Base-by-base conservation (phyloP, 2,797 vertebrate species). In the Cryptoprocta ferox region DNA sequence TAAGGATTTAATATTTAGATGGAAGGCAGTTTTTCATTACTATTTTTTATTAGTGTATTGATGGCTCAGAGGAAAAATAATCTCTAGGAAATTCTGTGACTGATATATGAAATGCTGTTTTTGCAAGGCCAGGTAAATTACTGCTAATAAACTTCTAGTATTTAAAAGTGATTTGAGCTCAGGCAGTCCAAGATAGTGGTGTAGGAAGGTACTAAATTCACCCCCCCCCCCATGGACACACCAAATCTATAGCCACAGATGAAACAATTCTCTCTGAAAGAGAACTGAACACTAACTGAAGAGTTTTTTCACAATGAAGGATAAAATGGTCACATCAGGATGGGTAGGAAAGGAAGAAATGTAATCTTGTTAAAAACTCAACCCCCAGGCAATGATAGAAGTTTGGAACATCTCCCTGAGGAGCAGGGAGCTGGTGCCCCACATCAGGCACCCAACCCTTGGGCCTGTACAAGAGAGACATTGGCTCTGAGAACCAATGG, bases 1-100 rank as follows among this genome's bases (percentile, higher is more conserved):
- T 66, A 94, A 48, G n/a, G 28, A 95, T 88, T 95, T 96, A 96
- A 89, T 65, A 95, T 94, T 97, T 76, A 97, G 39, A 65, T 91
- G 6, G 50, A 86, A 97, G 15, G 2, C 15, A 79, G 14, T 75
- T 81, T 95, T 89, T 66, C 42, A 85, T 94, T 75, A 75, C 12
- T 68, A 53, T 84, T 89, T 85, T 97, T 68, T 97, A 70, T 79
- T 96, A 95, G 35, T 75, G 59, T 95, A 89, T 76, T 70, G 84
- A 63, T 86, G 53, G 1, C 26, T 95, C 21, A 89, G 45, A 93
- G n/a, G 15, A 78, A 70, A 90, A 97, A 78, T 95, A 78, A 86
- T 71, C 48, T 56, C 30, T 91, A 63, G 24, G 26, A 95, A 94
- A 45, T 88, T 89, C 79, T 95, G 50, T 48, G 37, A 21, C 4